Evolutionary conservation across 2,113 vertebrate genomes (phyloP).

Genomic region (Nestor notabilis): DNA sequence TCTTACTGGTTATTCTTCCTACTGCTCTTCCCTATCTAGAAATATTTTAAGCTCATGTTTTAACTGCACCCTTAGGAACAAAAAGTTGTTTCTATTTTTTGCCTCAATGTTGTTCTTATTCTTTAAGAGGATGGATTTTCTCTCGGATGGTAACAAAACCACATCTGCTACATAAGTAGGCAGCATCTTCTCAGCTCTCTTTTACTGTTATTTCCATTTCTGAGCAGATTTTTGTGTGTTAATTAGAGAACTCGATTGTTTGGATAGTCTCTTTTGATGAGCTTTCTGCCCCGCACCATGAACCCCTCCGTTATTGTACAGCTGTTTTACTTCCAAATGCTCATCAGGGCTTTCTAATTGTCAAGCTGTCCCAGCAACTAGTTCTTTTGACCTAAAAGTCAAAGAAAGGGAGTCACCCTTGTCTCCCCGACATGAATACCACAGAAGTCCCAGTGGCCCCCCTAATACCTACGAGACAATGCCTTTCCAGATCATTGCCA

Average conservation of each 20-base stretch:
- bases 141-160: constrained; percentile 5
- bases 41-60: constrained; percentile 30
- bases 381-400: constrained; percentile 53
- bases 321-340: constrained; percentile 54
- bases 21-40: not conserved
- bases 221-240: constrained; percentile 77
- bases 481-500: constrained; percentile 52
- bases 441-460: not conserved
- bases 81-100: constrained; percentile 36
- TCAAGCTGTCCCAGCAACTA: constrained; percentile 32
- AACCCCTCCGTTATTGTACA: constrained; percentile 48
- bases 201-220: constrained; percentile 66
- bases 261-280: constrained; percentile 70
- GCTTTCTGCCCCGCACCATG: constrained; percentile 54
- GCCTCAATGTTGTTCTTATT: not conserved
- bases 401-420: constrained; percentile 47
- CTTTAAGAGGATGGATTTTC: constrained; percentile 47
- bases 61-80: constrained; percentile 13
- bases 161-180: constrained; percentile 56
- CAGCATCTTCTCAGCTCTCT: constrained; percentile 39
- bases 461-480: not conserved
- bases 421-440: constrained; percentile 34
- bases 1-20: constrained; percentile 2
- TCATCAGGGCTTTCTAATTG: constrained; percentile 61
- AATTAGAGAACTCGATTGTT: constrained; percentile 80